Percentiles rank a stretch among this genome's conserved stretches.
These are phyloP conservation scores for Scaptomyza polygonia DNA, from an alignment of 2,888 invertebrate genomes.

Conservation along the genomic window DNA sequence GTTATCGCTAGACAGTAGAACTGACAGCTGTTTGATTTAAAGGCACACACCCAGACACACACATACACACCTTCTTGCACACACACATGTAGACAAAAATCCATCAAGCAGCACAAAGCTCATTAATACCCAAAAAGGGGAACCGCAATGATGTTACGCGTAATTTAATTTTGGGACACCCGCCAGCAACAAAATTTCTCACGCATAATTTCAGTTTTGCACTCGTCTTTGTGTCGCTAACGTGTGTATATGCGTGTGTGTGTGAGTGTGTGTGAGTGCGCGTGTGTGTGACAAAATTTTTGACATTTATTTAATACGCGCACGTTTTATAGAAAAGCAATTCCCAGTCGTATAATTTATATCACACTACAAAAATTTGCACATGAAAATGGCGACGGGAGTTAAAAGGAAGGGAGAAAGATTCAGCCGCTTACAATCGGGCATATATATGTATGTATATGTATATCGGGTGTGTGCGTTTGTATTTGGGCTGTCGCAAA, in stretches of 20 bases:
- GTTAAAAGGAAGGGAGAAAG: background rate
- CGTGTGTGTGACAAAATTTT: conserved; percentile 53
- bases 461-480: conserved; percentile 14
- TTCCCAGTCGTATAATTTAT: conserved; percentile 79
- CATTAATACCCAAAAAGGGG: conserved; percentile 74
- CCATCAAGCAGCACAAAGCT: conserved; percentile 66
- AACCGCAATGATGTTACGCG: conserved; percentile 75
- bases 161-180: conserved; percentile 72
- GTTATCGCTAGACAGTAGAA: conserved; percentile 32
- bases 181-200: conserved; percentile 62
- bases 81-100: conserved; percentile 35
- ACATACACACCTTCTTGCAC: background rate
- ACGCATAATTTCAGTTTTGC: conserved; percentile 66
- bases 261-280: conserved; percentile 18
- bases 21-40: conserved; percentile 36
- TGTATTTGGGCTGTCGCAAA: conserved; percentile 56
- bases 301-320: conserved; percentile 80
- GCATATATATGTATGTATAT: conserved; percentile 11
- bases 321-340: conserved; percentile 81
- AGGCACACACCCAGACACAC: background rate
- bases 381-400: conserved; percentile 67
- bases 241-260: conserved; percentile 14
- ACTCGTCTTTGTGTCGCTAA: conserved; percentile 31
- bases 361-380: conserved; percentile 80
- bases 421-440: background rate